These are phyloP conservation scores for Ectemnius cavifrons DNA, from an alignment of 2,888 invertebrate genomes.

Conservation along the genomic window DNA sequence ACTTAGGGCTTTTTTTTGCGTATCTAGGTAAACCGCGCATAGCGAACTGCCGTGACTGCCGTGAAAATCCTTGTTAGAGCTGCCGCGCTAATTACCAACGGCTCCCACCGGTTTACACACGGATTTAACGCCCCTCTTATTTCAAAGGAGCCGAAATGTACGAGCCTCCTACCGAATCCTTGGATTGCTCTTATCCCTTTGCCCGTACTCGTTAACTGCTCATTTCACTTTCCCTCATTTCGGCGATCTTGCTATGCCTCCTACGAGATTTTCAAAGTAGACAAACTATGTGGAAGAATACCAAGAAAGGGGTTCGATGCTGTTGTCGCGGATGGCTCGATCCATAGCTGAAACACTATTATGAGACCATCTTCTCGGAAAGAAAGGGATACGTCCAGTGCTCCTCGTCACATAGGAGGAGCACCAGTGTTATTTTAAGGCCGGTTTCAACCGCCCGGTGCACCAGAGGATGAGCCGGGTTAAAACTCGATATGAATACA, in stretches of 20 bases:
- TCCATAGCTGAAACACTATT: slow-evolving; percentile 63
- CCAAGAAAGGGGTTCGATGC: slow-evolving; percentile 27
- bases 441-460: slow-evolving; percentile 55
- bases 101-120: slow-evolving; percentile 68
- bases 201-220: slow-evolving; percentile 14
- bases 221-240: not conserved
- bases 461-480: slow-evolving; percentile 47
- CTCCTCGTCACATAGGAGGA: slow-evolving; percentile 58
- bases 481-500: slow-evolving; percentile 58
- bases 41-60: slow-evolving; percentile 46
- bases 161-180: slow-evolving; percentile 54
- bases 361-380: slow-evolving; percentile 74
- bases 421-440: slow-evolving; percentile 72
- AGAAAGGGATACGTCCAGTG: slow-evolving; percentile 70
- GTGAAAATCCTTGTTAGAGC: slow-evolving; percentile 71
- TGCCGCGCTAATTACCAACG: slow-evolving; percentile 70
- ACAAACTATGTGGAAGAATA: too few relatives aligned
- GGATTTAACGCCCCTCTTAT: slow-evolving; percentile 71
- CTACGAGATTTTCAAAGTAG: not conserved
- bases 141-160: slow-evolving; percentile 65
- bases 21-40: slow-evolving; percentile 59
- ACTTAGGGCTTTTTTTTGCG: slow-evolving; percentile 53
- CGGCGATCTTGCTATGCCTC: not conserved
- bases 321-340: slow-evolving; percentile 62
- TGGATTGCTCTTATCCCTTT: slow-evolving; percentile 32